A percentile compares a stretch with the other conserved stretches of the same genome.
Evolutionary conservation across 2,888 invertebrate species (phyloP).

Genomic region (Drosophila tripunctata): DNA sequence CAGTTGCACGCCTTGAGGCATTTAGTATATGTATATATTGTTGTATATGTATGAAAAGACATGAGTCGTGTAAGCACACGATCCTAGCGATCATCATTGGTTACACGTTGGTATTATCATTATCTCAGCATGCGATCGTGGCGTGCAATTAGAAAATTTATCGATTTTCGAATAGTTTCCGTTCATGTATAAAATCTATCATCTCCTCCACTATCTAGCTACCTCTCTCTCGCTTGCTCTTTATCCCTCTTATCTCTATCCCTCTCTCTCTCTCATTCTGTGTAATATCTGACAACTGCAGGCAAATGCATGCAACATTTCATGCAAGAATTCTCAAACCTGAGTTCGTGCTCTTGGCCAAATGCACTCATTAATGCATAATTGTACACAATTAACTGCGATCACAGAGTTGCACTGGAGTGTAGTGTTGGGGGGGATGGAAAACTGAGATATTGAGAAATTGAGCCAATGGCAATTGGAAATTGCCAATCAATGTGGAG

Average conservation of each 20-base stretch:
- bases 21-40: not conserved
- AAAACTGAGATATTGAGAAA: not conserved
- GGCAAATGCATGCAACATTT: slow-evolving; percentile 63
- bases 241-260: not conserved
- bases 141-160: slow-evolving; percentile 78
- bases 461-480: slow-evolving; percentile 55
- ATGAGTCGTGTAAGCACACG: slow-evolving; percentile 2
- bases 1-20: not conserved
- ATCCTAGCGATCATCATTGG: slow-evolving; percentile 28
- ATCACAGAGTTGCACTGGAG: slow-evolving; percentile 19
- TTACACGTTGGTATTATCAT: slow-evolving; percentile 29
- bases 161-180: slow-evolving; percentile 68
- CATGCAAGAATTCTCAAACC: slow-evolving; percentile 73
- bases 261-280: not conserved
- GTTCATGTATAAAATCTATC: slow-evolving; percentile 55
- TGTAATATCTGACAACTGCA: not conserved
- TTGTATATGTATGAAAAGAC: too few species aligned
- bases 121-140: slow-evolving; percentile 60
- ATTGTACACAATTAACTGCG: slow-evolving; percentile 76
- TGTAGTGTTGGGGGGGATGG: not conserved
- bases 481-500: slow-evolving; percentile 63
- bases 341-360: slow-evolving; percentile 77
- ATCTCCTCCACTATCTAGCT: slow-evolving; percentile 9
- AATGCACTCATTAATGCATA: slow-evolving; percentile 79
- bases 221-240: not conserved